Conservation (phyloP, 2,113 vertebrate genomes). For the Felis catus region DNA sequence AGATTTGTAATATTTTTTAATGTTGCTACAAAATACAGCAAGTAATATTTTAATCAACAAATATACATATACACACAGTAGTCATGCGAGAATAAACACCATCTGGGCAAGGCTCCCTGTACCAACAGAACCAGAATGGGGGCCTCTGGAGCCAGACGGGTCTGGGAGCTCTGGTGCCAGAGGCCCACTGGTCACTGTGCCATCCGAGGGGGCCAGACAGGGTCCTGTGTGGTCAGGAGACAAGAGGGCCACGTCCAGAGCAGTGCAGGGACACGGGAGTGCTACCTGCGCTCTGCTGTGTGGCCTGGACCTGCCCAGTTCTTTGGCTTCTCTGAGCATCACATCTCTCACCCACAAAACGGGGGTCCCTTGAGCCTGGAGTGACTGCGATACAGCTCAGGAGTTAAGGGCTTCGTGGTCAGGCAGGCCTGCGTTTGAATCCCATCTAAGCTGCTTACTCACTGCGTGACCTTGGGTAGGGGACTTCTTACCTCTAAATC, state of each 20-base stretch:
- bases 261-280: not conserved
- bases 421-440: not conserved
- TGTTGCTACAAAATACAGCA: slow-evolving; percentile 74
- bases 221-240: not conserved
- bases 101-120: slow-evolving; percentile 64
- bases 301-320: not conserved
- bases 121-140: slow-evolving; percentile 60
- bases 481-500: not conserved
- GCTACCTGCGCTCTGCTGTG: not conserved
- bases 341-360: not conserved
- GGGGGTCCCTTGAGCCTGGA: not conserved
- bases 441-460: not conserved
- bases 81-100: slow-evolving; percentile 75
- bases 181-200: not conserved
- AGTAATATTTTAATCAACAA: slow-evolving; percentile 77
- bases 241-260: not conserved
- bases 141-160: not conserved
- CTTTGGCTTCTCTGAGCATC: not conserved
- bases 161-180: not conserved
- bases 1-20: slow-evolving; percentile 58
- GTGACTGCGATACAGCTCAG: not conserved
- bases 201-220: not conserved
- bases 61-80: slow-evolving; percentile 71
- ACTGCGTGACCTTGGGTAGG: not conserved
- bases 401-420: not conserved